Evolutionary conservation across 2,113 vertebrate genomes (phyloP).

Genomic region (Lampris megalopsis): DNA sequence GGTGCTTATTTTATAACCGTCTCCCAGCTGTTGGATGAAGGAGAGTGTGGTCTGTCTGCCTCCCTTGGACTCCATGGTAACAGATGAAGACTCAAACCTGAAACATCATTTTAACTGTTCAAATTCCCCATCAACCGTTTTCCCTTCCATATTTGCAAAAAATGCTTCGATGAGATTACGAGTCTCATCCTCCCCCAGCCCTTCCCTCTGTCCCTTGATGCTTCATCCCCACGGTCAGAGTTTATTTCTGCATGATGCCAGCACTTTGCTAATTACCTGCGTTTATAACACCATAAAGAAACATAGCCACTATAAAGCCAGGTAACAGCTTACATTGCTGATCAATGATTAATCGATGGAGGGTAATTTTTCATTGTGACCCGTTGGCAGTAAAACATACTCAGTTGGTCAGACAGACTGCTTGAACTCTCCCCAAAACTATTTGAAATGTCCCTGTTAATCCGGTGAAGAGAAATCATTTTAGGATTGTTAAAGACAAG

Average conservation of each 20-base stretch:
- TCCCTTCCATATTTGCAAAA: conserved; percentile 46
- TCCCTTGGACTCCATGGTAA: conserved; percentile 70
- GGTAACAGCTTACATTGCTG: conserved; percentile 13
- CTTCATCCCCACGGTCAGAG: conserved; percentile 23
- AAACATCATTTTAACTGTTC: conserved; percentile 55
- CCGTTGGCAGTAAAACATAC: conserved; percentile 44
- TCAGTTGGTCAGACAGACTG: conserved; percentile 42
- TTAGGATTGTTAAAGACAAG: conserved; percentile 38
- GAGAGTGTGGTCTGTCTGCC: conserved; percentile 51
- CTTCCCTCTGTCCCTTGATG: neutral
- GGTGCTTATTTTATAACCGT: conserved; percentile 34
- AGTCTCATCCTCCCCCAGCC: conserved; percentile 42
- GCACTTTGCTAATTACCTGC: conserved; percentile 31
- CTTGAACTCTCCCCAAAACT: conserved; percentile 27
- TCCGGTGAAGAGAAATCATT: conserved; percentile 46
- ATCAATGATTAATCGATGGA: conserved; percentile 35
- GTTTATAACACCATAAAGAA: conserved; percentile 46
- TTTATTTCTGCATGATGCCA: conserved; percentile 37
- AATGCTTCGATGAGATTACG: conserved; percentile 55
- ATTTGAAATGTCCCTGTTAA: conserved; percentile 28
- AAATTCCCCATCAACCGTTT: conserved; percentile 40
- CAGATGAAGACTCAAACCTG: conserved; percentile 56
- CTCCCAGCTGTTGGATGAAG: conserved; percentile 38
- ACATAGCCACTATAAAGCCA: conserved; percentile 6
- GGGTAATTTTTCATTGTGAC: conserved; percentile 45